Evolutionary conservation across 2,113 vertebrate species (phyloP).

Genomic region (Danio rerio): GRCz12tu NC_133190.1:32804001-32804500

Average conservation of each 20-base stretch:
- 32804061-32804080: not conserved
- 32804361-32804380: conserved; percentile 12
- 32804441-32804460: not conserved
- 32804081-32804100: not conserved
- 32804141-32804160: conserved; percentile 33
- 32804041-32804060: conserved; percentile 16
- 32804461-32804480: conserved; percentile 45
- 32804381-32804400: conserved; percentile 44
- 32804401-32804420: conserved; percentile 2
- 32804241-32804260: conserved; percentile 34
- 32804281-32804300: conserved; percentile 41
- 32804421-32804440: not conserved
- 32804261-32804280: conserved; percentile 27
- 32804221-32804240: conserved; percentile 6
- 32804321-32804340: conserved; percentile 32
- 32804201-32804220: not conserved
- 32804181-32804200: not conserved
- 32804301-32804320: conserved; percentile 46
- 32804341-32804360: not conserved
- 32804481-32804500: not conserved
- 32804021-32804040: conserved; percentile 42
- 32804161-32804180: not conserved
- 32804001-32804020: conserved; percentile 13
- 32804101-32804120: not conserved
- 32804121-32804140: not conserved